phyloP scores from a whole-genome alignment of 2,888 invertebrate genomes.

The Drosophila conformis region DNA sequence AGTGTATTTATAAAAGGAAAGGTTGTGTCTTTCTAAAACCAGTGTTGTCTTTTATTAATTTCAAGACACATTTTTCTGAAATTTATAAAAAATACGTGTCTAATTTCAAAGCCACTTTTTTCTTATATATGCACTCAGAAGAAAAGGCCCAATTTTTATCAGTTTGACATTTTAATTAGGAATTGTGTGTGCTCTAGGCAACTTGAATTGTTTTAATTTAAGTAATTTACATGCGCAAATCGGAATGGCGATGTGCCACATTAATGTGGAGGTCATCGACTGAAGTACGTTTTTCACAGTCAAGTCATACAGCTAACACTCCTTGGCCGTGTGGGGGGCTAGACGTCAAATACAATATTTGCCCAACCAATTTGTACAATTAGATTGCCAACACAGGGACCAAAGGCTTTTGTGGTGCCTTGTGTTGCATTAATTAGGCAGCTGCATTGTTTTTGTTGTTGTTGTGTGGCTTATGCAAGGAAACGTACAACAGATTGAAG shows the following conservation, averaged over 20 bases:
- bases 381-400: slow-evolving; percentile 31
- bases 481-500: slow-evolving; percentile 26
- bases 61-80: background rate
- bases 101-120: background rate
- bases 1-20: background rate
- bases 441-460: slow-evolving; percentile 1
- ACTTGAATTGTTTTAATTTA: slow-evolving; percentile 5
- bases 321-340: background rate
- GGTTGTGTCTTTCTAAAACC: background rate
- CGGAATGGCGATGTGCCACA: slow-evolving; percentile 23
- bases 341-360: slow-evolving; percentile 45
- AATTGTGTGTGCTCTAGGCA: slow-evolving; percentile 16
- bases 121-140: too few species aligned
- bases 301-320: slow-evolving; percentile 1
- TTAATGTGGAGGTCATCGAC: slow-evolving; percentile 50
- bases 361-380: slow-evolving; percentile 47
- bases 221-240: slow-evolving; percentile 2
- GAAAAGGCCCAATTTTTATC: too few species aligned
- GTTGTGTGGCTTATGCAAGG: slow-evolving; percentile 55
- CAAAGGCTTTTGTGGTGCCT: slow-evolving; percentile 26
- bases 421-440: slow-evolving; percentile 62
- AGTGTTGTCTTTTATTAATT: background rate
- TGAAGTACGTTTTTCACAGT: slow-evolving; percentile 21
- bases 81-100: background rate
- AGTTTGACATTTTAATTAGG: slow-evolving; percentile 63